Base-by-base conservation (phyloP, 1,140 invertebrate species). In the Hyles vespertilio region DNA sequence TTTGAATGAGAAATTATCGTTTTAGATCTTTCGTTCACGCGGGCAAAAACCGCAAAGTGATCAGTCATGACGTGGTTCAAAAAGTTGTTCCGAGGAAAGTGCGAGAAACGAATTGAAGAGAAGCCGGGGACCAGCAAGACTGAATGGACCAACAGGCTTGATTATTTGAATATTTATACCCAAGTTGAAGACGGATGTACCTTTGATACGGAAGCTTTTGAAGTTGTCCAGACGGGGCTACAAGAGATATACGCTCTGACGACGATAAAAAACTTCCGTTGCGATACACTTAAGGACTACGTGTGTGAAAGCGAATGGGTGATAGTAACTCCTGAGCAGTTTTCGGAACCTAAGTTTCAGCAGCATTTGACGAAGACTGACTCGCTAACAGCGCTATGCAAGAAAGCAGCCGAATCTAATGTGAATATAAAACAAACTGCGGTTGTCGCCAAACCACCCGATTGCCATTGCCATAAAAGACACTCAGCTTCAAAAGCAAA, bases 1-100 rank as follows among this genome's bases (percentile, higher is more conserved):
- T 91, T 87, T 90, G 90, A 89, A 92, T 92, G 91, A 91, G 90
- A 92, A 91, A 91, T 80, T 84, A 89, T 79, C 85, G 90, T 68
- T 92, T 92, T 74, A 90, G 89, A 67, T 90, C 91, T 74, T 92
- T 92, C 74, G 84, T 92, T 59, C 87, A 91, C 82, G 91, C 91
- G 89, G 91, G 91, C 62, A 89, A 88, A 72, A 92, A 92, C 91
- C 91, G 91, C 83, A 85, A 74, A 72, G 83, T 77, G 58, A 91
- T 91, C 60, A 79, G 89, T 64, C 91, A 92, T 91, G 91, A 92
- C 82, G 72, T 92, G 91, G 91, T 92, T 91, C 91, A 92, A 74
- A 92, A 92, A 80, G 85, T 91, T 88, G 90, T 92, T 85, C 85
- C 84, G 47, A 82, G 88, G 69, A 90, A 90, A 72, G 69, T 79